These are phyloP conservation scores for Andrena dorsata DNA, from an alignment of 2,888 invertebrate species.

Conservation along the genomic window DNA sequence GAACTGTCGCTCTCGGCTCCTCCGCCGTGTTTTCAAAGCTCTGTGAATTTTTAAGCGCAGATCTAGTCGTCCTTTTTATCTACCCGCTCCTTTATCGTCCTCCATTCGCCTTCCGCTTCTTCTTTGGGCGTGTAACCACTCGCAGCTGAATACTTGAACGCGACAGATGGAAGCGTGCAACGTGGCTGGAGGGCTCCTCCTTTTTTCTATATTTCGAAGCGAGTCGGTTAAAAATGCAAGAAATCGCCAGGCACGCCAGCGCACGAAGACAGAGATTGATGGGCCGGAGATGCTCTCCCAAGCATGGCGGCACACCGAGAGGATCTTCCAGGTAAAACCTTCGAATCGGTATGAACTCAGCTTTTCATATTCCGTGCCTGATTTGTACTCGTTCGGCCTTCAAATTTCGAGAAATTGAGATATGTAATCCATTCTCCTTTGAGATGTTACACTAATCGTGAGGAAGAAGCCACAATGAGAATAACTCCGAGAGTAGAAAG, in stretches of 20 bases:
- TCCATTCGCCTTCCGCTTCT: neutral
- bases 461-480: too few species aligned
- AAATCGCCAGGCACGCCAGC: neutral
- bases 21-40: slow-evolving; percentile 35
- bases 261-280: slow-evolving; percentile 7
- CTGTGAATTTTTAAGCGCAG: slow-evolving; percentile 39
- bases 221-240: slow-evolving; percentile 11
- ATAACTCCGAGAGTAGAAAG: neutral
- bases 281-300: neutral
- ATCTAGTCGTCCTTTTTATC: neutral
- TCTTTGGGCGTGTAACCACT: slow-evolving; percentile 27
- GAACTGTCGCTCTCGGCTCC: slow-evolving; percentile 39
- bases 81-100: neutral
- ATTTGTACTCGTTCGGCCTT: too few species aligned
- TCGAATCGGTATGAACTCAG: neutral
- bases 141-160: slow-evolving; percentile 35
- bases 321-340: neutral
- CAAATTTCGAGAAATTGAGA: too few species aligned
- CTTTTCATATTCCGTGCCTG: too few species aligned
- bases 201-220: neutral
- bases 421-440: too few species aligned
- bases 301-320: too few species aligned
- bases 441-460: too few species aligned
- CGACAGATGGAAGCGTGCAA: slow-evolving; percentile 8
- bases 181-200: neutral